phyloP scores from a whole-genome alignment of 2,113 vertebrate genomes.

The Scytalopus superciliaris region DNA sequence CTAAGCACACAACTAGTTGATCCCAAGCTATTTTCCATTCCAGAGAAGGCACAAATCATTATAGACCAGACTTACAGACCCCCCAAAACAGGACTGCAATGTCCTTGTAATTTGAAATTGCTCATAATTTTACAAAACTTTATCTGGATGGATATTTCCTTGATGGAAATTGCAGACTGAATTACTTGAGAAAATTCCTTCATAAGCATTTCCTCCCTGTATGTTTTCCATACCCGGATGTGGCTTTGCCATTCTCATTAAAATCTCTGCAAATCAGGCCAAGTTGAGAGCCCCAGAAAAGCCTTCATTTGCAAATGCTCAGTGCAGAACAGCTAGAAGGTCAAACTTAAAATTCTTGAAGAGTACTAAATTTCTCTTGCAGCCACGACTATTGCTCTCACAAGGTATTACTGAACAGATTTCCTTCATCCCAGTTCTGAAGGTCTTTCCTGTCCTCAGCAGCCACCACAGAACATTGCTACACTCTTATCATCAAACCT shows the following conservation, averaged over 20 bases:
- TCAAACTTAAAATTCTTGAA: not conserved
- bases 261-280: not conserved
- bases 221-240: not conserved
- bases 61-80: not conserved
- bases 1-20: not conserved
- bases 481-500: not conserved
- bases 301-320: not conserved
- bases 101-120: not conserved
- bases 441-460: not conserved
- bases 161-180: not conserved
- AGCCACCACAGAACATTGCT: not conserved
- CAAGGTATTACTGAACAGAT: not conserved
- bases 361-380: not conserved
- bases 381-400: not conserved
- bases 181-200: not conserved
- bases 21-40: not conserved
- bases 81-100: not conserved
- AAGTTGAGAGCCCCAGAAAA: not conserved
- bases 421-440: not conserved
- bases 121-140: not conserved
- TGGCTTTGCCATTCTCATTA: not conserved
- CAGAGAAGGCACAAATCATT: not conserved
- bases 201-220: conserved; percentile 1
- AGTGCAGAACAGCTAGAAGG: not conserved
- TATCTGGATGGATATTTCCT: not conserved